A percentile compares a stretch with the other conserved stretches of the same genome.
Conservation (phyloP, 2,888 invertebrate genomes). For the Caenorhabditis sp. region DNA sequence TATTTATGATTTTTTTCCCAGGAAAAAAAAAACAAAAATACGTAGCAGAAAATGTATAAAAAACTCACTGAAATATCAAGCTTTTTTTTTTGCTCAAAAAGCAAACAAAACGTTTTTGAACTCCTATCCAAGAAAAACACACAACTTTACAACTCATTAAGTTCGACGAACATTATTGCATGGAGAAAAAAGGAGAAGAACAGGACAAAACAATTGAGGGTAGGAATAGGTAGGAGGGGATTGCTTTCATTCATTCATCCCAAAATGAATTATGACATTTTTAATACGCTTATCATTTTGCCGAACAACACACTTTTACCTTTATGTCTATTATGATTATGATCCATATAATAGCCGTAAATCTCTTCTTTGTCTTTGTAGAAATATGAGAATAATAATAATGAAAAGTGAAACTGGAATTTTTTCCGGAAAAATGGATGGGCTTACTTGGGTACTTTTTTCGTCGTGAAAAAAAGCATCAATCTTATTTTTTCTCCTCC, state of each 20-base stretch:
- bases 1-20: too few relatives aligned
- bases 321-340: not conserved
- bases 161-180: too few relatives aligned
- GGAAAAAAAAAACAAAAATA: too few relatives aligned
- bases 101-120: too few relatives aligned
- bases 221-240: not conserved
- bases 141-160: too few relatives aligned
- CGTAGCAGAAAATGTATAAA: too few relatives aligned
- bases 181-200: too few relatives aligned
- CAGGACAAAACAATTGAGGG: not conserved
- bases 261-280: not conserved
- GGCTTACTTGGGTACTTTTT: not conserved
- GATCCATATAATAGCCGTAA: not conserved
- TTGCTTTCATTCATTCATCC: not conserved
- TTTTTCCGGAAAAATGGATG: not conserved
- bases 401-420: not conserved
- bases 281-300: not conserved
- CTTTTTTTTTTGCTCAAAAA: too few relatives aligned
- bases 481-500: conserved; percentile 1
- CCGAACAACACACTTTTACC: not conserved
- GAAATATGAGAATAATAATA: not conserved
- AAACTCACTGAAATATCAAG: too few relatives aligned
- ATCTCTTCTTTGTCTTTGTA: not conserved
- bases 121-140: too few relatives aligned
- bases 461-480: not conserved